Conservation (phyloP, 2,797 vertebrate species). For the Pseudotriccus pelzelni region DNA sequence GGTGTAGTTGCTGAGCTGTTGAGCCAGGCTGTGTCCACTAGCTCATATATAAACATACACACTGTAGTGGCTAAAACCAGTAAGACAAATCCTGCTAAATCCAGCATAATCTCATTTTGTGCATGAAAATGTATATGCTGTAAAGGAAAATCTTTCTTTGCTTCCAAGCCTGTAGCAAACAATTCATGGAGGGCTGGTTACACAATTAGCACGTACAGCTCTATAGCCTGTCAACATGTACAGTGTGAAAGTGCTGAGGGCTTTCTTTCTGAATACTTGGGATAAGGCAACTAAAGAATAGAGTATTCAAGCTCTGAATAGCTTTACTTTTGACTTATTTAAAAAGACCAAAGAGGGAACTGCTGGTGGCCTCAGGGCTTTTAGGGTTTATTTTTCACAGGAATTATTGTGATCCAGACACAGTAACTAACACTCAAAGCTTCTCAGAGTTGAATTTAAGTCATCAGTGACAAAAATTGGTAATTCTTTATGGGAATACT, state of each 20-base stretch:
- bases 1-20: accelerated
- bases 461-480: background rate
- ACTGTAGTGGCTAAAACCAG: background rate
- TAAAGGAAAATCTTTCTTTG: background rate
- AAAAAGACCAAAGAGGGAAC: background rate
- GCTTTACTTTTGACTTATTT: constrained; percentile 1
- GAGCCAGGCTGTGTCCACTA: background rate
- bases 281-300: background rate
- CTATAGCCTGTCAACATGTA: background rate
- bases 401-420: background rate
- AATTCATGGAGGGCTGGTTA: background rate
- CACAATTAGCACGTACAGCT: background rate
- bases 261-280: background rate
- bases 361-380: background rate
- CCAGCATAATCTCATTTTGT: background rate
- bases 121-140: background rate
- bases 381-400: background rate
- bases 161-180: background rate
- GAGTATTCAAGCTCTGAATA: background rate
- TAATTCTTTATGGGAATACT: background rate
- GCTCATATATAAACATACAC: background rate
- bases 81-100: background rate
- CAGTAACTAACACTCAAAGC: background rate
- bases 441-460: background rate
- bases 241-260: background rate